Base-by-base conservation (phyloP, 1,140 invertebrate species). In the Apis cerana region DNA sequence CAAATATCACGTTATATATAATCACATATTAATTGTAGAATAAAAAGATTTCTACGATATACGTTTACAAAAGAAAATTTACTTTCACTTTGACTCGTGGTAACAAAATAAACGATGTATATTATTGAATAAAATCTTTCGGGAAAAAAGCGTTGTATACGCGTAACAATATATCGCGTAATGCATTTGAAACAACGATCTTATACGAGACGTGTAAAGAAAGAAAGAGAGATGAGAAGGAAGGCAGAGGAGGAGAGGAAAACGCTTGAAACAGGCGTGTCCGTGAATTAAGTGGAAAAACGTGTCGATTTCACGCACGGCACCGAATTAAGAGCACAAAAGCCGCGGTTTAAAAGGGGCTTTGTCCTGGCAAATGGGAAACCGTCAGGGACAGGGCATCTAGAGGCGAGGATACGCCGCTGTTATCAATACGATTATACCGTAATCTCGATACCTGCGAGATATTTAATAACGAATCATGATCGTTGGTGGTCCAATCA, bases 281-380 rank as follows among this genome's bases (percentile, higher is more conserved):
- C 86, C 80, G 89, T 89, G 88, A 89, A 89, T 89, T 89, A 89
- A 90, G 85, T 90, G 89, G 89, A 87, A 89, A 90, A 89, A 90
- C 87, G 86, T 90, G 83, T 90, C 84, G 85, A 90, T 90, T 90
- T 90, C 89, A 90, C 89, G 89, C 87, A 90, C 89, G 85, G 85
- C 76, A 83, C 72, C 81, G 81, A 85, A 89, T 89, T 89, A 89
- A 85, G 80, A 75, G 85, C 69, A 89, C 88, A 89, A 90, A 87
- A 69, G 85, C 75, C 75, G 77, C 83, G 88, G 87, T 90, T 90
- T 88, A 88, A 86, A 90, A 89, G 88, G 83, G 85, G 78, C 87
- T 89, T 89, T 88, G 88, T 89, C 85, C 83, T 85, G 81, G 87
- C 79, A 88, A 86, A 89, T 88, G 88, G 86, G 88, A 88, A 89